Evolutionary conservation across 2,888 invertebrate genomes (phyloP), one percentile per base, ranked within the genome.

Genomic region (Scrobipalpa atriplicella): DNA sequence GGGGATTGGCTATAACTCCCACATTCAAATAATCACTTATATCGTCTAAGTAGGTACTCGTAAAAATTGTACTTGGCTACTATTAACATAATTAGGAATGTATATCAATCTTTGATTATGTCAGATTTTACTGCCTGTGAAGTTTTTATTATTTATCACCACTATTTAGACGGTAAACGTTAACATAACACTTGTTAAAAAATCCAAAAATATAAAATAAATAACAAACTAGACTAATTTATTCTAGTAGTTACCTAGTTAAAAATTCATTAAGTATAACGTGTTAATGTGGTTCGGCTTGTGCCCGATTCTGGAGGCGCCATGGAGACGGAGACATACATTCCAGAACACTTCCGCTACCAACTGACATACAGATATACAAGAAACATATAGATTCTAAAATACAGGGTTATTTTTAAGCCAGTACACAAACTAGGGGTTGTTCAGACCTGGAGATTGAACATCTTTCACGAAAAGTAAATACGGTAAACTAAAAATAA

Each of bases 321-420:
- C 75, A 68, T 39, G 58, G 54, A 64, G 71, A 56, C 64, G 71
- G 62, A 47, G 58, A 54, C 29, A 36, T 60, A 69, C 73, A 73
- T 73, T 73, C 73, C 72, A 73, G 73, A 68, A 71, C 75, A 68
- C 70, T 74, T 74, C 74, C 74, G 74, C 67, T 67, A 52, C 52
- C 18, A 1, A 60, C 36, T 56, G 56, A 56, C 60, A 39, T 60
- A 60, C 60, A 11, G 43, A 41, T 43, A 62, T 13, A n/a, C 56
- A 21, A 11, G 16, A 10, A 19, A 54, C 10, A 52, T 52, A 19
- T 18, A 2, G 54, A 6, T 21, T 10, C 18, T 11, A 54, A 6
- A 18, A 5, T 16, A 0, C 21, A n/a, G n/a, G n/a, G n/a, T n/a
- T n/a, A n/a, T n/a, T n/a, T n/a, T 54, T n/a, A 16, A 47, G 47